A percentile compares a stretch with the other conserved stretches of the same genome.
phyloP scores from a whole-genome alignment of 2,797 vertebrate genomes.

The Gouania willdenowi region DNA sequence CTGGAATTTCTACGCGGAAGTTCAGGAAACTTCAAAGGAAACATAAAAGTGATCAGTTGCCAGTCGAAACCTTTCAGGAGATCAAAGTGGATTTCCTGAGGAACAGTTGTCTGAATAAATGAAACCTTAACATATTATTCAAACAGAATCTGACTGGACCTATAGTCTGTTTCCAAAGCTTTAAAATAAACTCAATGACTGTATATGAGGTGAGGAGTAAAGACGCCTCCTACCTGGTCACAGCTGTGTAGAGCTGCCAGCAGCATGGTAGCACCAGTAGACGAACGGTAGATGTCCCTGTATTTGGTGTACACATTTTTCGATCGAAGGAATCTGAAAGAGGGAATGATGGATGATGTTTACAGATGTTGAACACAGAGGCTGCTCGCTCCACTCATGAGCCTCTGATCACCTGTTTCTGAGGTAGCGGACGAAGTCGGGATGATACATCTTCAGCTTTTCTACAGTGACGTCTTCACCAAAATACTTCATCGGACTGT shows the following conservation, averaged over 20 bases:
- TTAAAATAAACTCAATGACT: not conserved
- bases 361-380: too few relatives aligned
- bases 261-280: conserved; percentile 78
- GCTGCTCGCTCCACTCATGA: too few relatives aligned
- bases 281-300: conserved; percentile 71
- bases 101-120: too few relatives aligned
- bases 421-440: conserved; percentile 80
- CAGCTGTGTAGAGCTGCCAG: conserved; percentile 78
- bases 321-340: conserved; percentile 71
- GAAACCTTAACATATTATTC: too few relatives aligned
- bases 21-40: too few relatives aligned
- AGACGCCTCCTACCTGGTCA: conserved; percentile 57
- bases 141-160: too few relatives aligned
- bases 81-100: too few relatives aligned
- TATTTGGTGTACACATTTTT: conserved; percentile 33
- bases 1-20: too few relatives aligned
- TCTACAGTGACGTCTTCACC: conserved; percentile 57
- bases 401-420: conserved; percentile 75
- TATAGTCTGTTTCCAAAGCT: too few relatives aligned
- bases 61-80: too few relatives aligned
- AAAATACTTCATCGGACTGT: conserved; percentile 69
- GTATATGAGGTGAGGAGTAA: rapidly evolving
- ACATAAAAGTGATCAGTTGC: too few relatives aligned
- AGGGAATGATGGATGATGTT: not conserved
- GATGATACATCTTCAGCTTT: conserved; percentile 81